phyloP scores from a whole-genome alignment of 2,113 vertebrate species.

The Plecotus auritus region DNA sequence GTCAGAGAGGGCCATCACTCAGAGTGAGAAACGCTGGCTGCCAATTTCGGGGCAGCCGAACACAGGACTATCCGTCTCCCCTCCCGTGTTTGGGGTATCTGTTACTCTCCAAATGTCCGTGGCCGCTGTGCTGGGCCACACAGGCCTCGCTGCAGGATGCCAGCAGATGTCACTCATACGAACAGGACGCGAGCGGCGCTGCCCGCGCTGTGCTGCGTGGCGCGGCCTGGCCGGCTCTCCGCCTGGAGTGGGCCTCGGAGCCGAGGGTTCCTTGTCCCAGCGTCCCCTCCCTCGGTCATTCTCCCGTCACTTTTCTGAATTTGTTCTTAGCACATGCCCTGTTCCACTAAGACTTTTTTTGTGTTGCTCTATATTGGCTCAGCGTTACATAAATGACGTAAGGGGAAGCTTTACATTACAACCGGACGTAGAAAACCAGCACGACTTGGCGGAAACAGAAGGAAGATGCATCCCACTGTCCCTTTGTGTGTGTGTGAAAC shows the following conservation, averaged over 20 bases:
- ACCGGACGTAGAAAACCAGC: not conserved
- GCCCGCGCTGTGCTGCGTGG: not conserved
- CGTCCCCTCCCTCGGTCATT: not conserved
- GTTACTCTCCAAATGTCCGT: conserved; percentile 33
- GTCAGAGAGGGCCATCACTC: not conserved
- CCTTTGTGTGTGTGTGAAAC: not conserved
- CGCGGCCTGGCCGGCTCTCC: too few relatives aligned
- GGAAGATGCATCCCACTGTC: not conserved
- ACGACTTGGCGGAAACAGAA: not conserved
- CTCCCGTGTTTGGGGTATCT: not conserved
- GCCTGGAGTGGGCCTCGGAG: not conserved
- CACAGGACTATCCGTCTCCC: not conserved
- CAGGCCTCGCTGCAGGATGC: not conserved
- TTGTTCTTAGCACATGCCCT: not conserved
- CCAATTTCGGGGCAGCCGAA: conserved; percentile 20
- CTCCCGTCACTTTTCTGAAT: not conserved
- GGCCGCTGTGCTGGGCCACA: not conserved
- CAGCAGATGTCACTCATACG: fast-evolving
- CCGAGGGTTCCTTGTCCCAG: not conserved
- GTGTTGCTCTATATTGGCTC: not conserved
- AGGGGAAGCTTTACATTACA: conserved; percentile 2
- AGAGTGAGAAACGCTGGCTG: conserved; percentile 6
- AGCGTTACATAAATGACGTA: not conserved
- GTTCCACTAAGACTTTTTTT: not conserved
- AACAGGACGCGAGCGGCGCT: fast-evolving